Evolutionary conservation across 2,888 invertebrate species (phyloP).

Genomic region (Heteromurus nitidus): DNA sequence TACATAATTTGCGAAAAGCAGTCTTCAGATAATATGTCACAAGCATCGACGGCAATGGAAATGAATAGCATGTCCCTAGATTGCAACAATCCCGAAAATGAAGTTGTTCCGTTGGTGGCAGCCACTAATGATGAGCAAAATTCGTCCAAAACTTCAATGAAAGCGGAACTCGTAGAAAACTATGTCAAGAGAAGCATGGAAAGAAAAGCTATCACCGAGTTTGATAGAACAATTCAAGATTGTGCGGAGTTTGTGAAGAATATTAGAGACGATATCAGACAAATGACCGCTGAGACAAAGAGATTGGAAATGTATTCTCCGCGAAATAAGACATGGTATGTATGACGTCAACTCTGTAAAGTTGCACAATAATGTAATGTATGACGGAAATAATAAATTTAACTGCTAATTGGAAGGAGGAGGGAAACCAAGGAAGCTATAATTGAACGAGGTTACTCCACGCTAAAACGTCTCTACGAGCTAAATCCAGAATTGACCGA

Average conservation of each 20-base stretch:
- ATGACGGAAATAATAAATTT: too few relatives aligned
- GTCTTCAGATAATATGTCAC: neutral
- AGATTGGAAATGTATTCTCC: constrained; percentile 17
- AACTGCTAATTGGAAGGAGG: neutral
- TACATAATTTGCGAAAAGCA: neutral
- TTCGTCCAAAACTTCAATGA: neutral
- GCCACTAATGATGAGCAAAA: too few relatives aligned
- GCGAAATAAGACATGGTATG: neutral
- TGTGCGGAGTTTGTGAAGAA: neutral
- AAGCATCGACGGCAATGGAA: neutral
- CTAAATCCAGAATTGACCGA: constrained; percentile 39
- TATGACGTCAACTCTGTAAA: too few relatives aligned
- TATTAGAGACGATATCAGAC: neutral
- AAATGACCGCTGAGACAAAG: neutral
- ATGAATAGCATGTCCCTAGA: too few relatives aligned
- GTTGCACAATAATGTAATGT: too few relatives aligned
- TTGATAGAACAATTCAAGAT: neutral
- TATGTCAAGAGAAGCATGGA: constrained; percentile 7
- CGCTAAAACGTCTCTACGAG: constrained; percentile 42
- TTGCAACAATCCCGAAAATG: too few relatives aligned
- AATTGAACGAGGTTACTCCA: constrained; percentile 24
- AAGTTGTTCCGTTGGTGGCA: too few relatives aligned
- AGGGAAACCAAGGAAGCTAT: constrained; percentile 11
- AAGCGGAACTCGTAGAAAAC: neutral
- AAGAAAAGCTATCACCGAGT: neutral